Conservation (phyloP, 2,888 invertebrate genomes). For the Agrilus cyanescens region DNA sequence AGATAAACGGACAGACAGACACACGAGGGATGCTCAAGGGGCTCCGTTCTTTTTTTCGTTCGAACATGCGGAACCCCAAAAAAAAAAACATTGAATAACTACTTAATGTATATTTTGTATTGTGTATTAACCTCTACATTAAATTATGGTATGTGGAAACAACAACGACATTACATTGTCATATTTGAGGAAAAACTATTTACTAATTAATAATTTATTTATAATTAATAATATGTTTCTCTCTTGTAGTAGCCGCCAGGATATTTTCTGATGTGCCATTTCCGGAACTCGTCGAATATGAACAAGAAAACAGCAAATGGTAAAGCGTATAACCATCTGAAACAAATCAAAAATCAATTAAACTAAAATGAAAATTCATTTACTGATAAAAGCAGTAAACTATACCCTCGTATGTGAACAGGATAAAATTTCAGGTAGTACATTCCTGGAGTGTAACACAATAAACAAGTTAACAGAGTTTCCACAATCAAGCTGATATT, state of each 20-base stretch:
- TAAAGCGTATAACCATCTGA: slow-evolving; percentile 52
- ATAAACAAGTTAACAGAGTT: slow-evolving; percentile 50
- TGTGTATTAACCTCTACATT: too few relatives aligned
- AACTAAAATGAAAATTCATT: slow-evolving; percentile 1
- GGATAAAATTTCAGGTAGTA: slow-evolving; percentile 52
- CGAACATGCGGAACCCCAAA: too few relatives aligned
- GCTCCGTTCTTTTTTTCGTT: too few relatives aligned
- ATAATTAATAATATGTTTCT: slow-evolving; percentile 59
- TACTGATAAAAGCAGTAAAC: slow-evolving; percentile 3
- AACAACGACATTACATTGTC: background rate
- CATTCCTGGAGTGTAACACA: slow-evolving; percentile 59
- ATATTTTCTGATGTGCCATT: slow-evolving; percentile 56
- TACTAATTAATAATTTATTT: too few relatives aligned
- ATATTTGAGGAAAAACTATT: background rate
- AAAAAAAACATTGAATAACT: too few relatives aligned
- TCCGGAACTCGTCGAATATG: slow-evolving; percentile 63
- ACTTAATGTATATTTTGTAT: too few relatives aligned
- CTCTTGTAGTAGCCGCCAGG: slow-evolving; percentile 61
- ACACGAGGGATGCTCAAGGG: too few relatives aligned
- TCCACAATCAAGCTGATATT: slow-evolving; percentile 51
- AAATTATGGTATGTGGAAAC: too few relatives aligned
- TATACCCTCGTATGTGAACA: slow-evolving; percentile 48
- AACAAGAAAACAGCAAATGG: slow-evolving; percentile 71
- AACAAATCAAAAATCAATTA: slow-evolving; percentile 1
- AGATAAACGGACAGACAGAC: too few relatives aligned